These are phyloP conservation scores for Ramphastos sulfuratus DNA, from an alignment of 2,113 vertebrate species.

Conservation along the genomic window DNA sequence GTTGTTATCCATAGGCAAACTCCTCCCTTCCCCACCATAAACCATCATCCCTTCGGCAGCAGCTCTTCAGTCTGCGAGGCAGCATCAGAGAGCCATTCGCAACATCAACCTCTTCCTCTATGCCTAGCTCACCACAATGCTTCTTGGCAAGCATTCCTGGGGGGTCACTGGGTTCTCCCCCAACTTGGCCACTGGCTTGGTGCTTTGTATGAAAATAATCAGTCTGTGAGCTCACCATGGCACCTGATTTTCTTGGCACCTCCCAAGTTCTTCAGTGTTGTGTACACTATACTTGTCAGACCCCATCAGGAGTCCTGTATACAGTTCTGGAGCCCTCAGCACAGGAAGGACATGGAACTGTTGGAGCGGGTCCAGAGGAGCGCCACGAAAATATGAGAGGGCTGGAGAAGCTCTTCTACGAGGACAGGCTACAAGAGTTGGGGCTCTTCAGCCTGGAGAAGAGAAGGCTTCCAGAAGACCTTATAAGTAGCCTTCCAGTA, in stretches of 20 bases:
- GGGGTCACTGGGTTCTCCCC: background rate
- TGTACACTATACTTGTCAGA: background rate
- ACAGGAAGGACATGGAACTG: too few species aligned
- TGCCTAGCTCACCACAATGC: rapidly evolving
- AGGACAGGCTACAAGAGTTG: too few species aligned
- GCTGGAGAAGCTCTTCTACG: too few species aligned
- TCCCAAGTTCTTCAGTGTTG: background rate
- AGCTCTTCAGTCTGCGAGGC: background rate
- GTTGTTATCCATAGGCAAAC: slow-evolving; percentile 45
- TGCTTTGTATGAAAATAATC: background rate
- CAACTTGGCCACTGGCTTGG: background rate
- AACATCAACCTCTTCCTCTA: background rate
- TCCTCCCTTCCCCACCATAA: slow-evolving; percentile 50
- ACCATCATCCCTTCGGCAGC: background rate
- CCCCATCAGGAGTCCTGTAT: too few species aligned
- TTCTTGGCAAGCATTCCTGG: background rate
- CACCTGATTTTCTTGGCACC: background rate
- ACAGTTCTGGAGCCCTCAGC: too few species aligned
- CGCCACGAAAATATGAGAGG: too few species aligned
- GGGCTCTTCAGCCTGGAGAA: too few species aligned
- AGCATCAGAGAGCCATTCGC: background rate
- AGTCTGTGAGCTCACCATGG: background rate
- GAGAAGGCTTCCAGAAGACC: too few species aligned
- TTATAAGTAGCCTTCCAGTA: too few species aligned
- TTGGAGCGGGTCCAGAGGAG: too few species aligned